phyloP scores from a whole-genome alignment of 2,797 vertebrate genomes.

The Nyctibius grandis region DNA sequence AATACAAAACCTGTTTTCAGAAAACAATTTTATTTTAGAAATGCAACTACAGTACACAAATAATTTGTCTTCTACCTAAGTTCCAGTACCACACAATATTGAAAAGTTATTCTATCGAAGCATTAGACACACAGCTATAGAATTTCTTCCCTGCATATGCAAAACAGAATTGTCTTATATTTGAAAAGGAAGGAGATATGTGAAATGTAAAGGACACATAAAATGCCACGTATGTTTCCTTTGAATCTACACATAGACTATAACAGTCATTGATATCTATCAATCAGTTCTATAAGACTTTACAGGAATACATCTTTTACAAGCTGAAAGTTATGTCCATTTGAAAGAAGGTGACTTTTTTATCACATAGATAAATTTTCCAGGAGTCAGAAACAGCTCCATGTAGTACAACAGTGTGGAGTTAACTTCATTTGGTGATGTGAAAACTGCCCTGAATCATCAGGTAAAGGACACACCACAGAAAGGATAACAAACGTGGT shows the following conservation, averaged over 20 bases:
- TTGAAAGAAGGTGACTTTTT: neutral
- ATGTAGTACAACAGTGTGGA: neutral
- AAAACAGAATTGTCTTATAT: neutral
- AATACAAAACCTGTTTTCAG: neutral
- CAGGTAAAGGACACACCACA: neutral
- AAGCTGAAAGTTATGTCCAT: neutral
- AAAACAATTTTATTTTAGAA: neutral
- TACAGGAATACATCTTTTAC: neutral
- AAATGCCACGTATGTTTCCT: neutral
- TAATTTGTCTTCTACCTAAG: neutral
- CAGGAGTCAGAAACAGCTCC: neutral
- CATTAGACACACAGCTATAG: neutral
- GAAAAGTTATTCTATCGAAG: neutral
- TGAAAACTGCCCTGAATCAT: neutral
- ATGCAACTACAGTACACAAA: neutral
- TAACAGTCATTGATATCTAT: neutral
- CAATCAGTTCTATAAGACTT: neutral
- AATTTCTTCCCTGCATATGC: neutral
- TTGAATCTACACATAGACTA: neutral
- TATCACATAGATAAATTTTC: neutral
- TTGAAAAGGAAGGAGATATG: neutral
- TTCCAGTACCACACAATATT: neutral
- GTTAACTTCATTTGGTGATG: neutral
- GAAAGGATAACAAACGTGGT: neutral
- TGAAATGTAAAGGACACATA: neutral